These are phyloP conservation scores for Pelodiscus sinensis DNA, from an alignment of 2,113 vertebrate genomes.

Conservation along the genomic window DNA sequence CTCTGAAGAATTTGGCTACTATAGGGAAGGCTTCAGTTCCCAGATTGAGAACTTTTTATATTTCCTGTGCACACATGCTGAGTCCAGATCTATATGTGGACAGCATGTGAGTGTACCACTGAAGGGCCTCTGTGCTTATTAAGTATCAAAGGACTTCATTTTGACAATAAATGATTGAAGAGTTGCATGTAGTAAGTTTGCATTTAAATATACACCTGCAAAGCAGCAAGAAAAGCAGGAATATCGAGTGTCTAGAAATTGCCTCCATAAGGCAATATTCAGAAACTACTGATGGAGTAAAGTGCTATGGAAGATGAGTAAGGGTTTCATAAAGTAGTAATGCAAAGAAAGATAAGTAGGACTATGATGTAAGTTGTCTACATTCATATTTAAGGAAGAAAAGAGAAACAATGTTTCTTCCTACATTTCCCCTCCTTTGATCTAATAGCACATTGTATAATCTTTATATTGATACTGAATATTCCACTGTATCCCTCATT, in stretches of 20 bases:
- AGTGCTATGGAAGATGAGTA: not conserved
- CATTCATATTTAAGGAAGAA: not conserved
- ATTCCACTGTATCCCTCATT: fast-evolving
- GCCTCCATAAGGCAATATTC: not conserved
- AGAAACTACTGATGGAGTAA: not conserved
- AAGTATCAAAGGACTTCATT: not conserved
- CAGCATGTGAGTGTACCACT: not conserved
- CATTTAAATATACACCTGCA: not conserved
- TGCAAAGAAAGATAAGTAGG: not conserved
- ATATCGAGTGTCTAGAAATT: not conserved
- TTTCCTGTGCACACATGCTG: not conserved
- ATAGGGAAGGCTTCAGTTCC: not conserved
- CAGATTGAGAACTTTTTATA: not conserved
- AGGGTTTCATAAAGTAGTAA: not conserved
- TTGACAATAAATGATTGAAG: not conserved
- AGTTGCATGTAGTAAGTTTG: not conserved
- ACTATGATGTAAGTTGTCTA: fast-evolving
- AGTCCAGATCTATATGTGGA: not conserved
- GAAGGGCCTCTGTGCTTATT: not conserved
- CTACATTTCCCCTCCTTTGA: not conserved
- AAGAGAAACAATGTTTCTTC: not conserved
- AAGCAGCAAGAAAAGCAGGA: not conserved
- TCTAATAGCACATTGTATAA: not conserved
- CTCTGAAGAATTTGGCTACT: not conserved
- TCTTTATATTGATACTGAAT: fast-evolving